Evolutionary conservation across 1,140 invertebrate species (phyloP), one percentile per base, ranked within the genome.

Genomic region (Sminthurinus signatus): DNA sequence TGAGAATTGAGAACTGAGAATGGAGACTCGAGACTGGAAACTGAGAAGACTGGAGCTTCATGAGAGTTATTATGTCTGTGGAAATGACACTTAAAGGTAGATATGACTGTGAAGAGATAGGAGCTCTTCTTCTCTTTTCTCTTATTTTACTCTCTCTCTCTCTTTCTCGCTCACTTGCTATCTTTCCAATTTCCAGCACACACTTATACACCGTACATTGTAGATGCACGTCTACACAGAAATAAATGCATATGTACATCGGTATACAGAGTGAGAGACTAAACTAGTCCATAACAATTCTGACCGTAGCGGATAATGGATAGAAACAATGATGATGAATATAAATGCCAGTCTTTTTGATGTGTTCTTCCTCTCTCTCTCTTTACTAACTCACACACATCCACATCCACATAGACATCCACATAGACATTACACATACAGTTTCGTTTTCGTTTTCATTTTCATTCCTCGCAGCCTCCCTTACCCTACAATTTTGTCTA

Each of bases 261-360:
- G 23, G 8, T 55, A 23, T 12, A 28, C 31, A 48, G 60, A 27
- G 23, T 5, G 25, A 56, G 17, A 23, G 54, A 14, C 10, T 10
- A 36, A 36, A 10, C 3, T 3, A 29, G 54, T 32, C 54, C 61
- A 63, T 63, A 63, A 63, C 61, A 63, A 63, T 56, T 58, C 62
- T 52, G 62, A 44, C 48, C 50, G 46, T 31, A 44, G 52, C 51
- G 59, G 43, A 48, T 59, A 59, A 64, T 59, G 58, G 62, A 55
- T 43, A 64, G 54, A 58, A 64, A 64, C 62, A 64, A 64, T 64
- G 62, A 64, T 64, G 62, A 59, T 64, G 62, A 64, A 64, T 64
- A 64, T 64, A 59, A 64, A 59, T 58, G 56, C 55, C 56, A 64
- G 62, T 64, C 55, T 59, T 64, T 58, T 58, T 64, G 62, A 58